Evolutionary conservation across 1,140 invertebrate species (phyloP).

Genomic region (Diprion similis): DNA sequence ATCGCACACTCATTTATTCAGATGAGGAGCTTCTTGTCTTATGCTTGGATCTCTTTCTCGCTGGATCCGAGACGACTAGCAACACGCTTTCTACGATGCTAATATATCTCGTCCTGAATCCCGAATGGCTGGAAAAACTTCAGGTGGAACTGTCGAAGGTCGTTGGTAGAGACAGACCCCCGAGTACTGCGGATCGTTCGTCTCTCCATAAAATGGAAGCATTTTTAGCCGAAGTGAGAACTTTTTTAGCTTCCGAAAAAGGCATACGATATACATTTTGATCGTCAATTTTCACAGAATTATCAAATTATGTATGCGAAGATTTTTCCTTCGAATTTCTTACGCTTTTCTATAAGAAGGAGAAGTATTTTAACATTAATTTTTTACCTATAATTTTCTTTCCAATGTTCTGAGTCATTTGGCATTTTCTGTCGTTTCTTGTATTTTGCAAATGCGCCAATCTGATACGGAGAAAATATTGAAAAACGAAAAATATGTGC

Average conservation of each 20-base stretch:
- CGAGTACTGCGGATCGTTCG: constrained; percentile 65
- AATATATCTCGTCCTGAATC: constrained; percentile 70
- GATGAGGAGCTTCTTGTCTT: constrained; percentile 72
- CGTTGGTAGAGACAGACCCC: constrained; percentile 65
- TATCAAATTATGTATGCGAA: neutral
- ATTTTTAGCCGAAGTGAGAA: constrained; percentile 59
- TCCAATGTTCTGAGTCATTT: no score
- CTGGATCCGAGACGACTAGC: constrained; percentile 74
- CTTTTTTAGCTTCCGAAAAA: neutral
- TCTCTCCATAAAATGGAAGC: constrained; percentile 49
- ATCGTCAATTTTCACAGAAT: neutral
- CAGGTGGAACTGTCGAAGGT: constrained; percentile 74
- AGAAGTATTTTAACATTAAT: constrained; percentile 9
- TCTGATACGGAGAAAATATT: no score
- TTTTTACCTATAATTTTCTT: no score
- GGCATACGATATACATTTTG: neutral
- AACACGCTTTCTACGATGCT: constrained; percentile 70
- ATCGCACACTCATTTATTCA: constrained; percentile 39
- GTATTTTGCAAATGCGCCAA: no score
- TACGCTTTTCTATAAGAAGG: constrained; percentile 20
- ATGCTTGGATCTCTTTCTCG: constrained; percentile 74
- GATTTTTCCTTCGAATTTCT: neutral
- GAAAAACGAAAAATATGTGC: no score
- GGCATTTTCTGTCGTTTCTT: no score
- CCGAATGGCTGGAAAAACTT: constrained; percentile 70